Evolutionary conservation across 1,140 invertebrate species (phyloP), one percentile per base, ranked within the genome.

Genomic region (Ectropis grisescens): DNA sequence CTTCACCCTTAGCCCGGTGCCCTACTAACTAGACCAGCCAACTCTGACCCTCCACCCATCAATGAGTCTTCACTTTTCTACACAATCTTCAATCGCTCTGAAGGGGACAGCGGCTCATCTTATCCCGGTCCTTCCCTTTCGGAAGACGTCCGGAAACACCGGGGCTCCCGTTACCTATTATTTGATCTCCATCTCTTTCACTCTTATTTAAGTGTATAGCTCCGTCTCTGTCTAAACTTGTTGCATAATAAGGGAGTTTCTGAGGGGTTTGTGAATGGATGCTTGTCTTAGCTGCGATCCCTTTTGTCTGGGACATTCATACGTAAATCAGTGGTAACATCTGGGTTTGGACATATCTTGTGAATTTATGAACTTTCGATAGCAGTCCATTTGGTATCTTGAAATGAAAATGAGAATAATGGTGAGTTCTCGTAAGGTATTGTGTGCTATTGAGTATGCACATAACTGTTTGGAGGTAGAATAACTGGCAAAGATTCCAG

Each of bases 141-240:
- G 53, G 57, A 69, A 65, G 56, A 58, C 45, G 43, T 37, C 61
- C 68, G 69, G 67, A 76, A 59, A 48, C 40, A 29, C 16, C n/a
- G 37, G 51, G 58, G 58, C 46, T 58, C 56, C 70, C 66, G 66
- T 75, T 74, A 68, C 31, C 16, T 13, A 16, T 33, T 13, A 29
- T 33, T 13, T 15, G 13, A 19, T 35, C 29, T 22, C 11, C 29
- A 14, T 70, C 70, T 47, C 52, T 49, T 36, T 60, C 49, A 4
- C 36, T 45, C 56, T 11, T 28, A 24, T 37, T 11, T 9, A 26
- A 26, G n/a, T 10, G n/a, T 26, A 19, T 25, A 9, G 15, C 36
- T 43, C n/a, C n/a, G 29, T 58, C 54, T 55, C 50, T 44, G 25
- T 60, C 56, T 50, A 26, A 45, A 59, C 50, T 60, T 68, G 56